phyloP scores from a whole-genome alignment of 2,113 vertebrate genomes.

The Sander vitreus region DNA sequence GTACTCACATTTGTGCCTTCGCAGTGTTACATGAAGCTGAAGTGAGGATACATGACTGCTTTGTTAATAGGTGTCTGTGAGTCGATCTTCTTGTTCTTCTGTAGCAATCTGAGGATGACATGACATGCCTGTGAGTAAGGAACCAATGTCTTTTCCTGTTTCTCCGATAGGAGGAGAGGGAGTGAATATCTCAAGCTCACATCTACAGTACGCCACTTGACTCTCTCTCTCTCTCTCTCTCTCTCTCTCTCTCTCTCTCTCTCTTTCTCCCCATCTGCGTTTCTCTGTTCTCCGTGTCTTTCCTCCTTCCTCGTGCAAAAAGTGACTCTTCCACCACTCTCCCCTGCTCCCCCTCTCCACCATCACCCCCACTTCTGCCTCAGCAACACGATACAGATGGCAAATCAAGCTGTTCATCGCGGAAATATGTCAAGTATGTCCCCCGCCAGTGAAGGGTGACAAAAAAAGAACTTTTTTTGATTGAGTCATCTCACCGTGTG shows the following conservation, averaged over 20 bases:
- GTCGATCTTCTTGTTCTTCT: constrained; percentile 26
- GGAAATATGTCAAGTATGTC: constrained; percentile 53
- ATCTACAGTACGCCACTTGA: constrained; percentile 4
- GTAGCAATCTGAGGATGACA: constrained; percentile 31
- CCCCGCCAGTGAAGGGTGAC: constrained; percentile 43
- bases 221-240: constrained; percentile 6
- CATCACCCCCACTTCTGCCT: constrained; percentile 23
- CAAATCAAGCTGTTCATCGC: constrained; percentile 69
- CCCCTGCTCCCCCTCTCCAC: not conserved
- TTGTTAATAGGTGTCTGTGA: constrained; percentile 62
- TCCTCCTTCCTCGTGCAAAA: constrained; percentile 12
- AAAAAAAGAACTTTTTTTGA: constrained; percentile 39
- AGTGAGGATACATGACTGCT: constrained; percentile 60
- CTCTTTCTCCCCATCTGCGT: not conserved
- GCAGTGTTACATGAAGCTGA: constrained; percentile 37
- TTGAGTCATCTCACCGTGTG: constrained; percentile 19
- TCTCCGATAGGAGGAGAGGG: not conserved
- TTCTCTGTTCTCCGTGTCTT: constrained; percentile 2
- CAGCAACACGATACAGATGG: constrained; percentile 57
- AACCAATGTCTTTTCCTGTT: constrained; percentile 29
- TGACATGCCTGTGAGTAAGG: constrained; percentile 42
- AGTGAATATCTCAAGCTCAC: constrained; percentile 19
- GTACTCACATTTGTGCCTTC: constrained; percentile 54
- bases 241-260: constrained; percentile 2
- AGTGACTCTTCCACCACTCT: constrained; percentile 22